phyloP scores from a whole-genome alignment of 2,113 vertebrate species.

The Hippocampus guttulatus region DNA sequence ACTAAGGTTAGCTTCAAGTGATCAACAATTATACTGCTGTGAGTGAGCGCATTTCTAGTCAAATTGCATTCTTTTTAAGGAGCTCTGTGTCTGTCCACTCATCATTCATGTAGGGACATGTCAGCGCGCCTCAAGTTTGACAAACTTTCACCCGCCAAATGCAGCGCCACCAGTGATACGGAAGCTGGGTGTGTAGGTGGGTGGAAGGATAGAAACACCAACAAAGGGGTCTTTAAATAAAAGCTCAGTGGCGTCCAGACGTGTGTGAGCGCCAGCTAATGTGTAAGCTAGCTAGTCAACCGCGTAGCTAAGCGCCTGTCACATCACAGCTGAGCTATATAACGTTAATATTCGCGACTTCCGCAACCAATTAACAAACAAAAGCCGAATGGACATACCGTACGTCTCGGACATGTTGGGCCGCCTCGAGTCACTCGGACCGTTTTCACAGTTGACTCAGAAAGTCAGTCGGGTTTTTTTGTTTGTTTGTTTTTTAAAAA shows the following conservation, averaged over 20 bases:
- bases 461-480: slow-evolving; percentile 9
- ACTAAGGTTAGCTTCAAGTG: neutral
- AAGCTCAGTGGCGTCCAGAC: neutral
- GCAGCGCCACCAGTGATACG: slow-evolving; percentile 5
- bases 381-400: slow-evolving; percentile 58
- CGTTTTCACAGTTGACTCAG: slow-evolving; percentile 19
- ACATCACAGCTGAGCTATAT: slow-evolving; percentile 9
- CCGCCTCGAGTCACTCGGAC: slow-evolving; percentile 39
- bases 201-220: neutral
- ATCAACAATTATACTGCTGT: neutral
- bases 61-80: neutral
- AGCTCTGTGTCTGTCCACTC: neutral
- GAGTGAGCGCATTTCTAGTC: neutral
- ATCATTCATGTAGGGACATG: neutral
- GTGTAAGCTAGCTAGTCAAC: slow-evolving; percentile 30
- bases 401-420: slow-evolving; percentile 79
- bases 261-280: neutral
- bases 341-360: slow-evolving; percentile 8
- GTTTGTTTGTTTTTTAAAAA: neutral
- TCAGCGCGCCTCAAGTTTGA: slow-evolving; percentile 27
- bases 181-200: neutral
- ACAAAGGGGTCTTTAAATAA: neutral
- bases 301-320: slow-evolving; percentile 9
- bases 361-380: slow-evolving; percentile 3
- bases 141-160: slow-evolving; percentile 39